Evolutionary conservation across 2,888 invertebrate species (phyloP), one percentile per base, ranked within the genome.

Genomic region (Drosophila affinis): DNA sequence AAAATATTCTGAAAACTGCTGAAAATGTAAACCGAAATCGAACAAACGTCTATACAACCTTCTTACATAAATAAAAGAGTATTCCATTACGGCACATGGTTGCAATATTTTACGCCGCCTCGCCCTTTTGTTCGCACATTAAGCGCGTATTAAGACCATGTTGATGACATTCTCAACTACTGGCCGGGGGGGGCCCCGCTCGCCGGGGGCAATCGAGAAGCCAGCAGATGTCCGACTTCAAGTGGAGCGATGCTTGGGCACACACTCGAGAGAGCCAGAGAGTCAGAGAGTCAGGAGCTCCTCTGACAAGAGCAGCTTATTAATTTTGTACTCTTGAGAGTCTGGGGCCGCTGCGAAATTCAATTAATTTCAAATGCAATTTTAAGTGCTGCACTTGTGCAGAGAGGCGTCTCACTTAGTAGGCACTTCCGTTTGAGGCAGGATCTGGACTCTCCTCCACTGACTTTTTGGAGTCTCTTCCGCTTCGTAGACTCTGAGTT

Each of bases 331-430:
- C 14, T 34, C 24, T 17, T 29, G 24, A 57, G 58, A 46, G 57
- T 52, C 52, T 34, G 47, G 52, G 10, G 51, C 45, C 45, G 12
- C 29, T 45, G 49, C 34, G 47, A 81, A 81, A 81, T 81, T 85
- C 81, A 81, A 81, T 81, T 81, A 85, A 81, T 85, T 81, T 73
- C 79, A 82, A 81, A 81, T 81, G 86, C 82, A 85, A 79, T 81
- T 81, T 81, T 77, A 85, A 81, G 86, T 85, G 86, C 77, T 79
- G 86, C 77, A 85, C 75, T 85, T 73, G 54, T 64, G 72, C 29
- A 58, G 75, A 80, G 39, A 39, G 39, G n/a, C 70, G 59, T 52
- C 75, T 71, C 75, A 85, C 72, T 81, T 75, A 77, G 82, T n/a
- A 77, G 79, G 68, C 72, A 75, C 71, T 82, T 81, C 79, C 81